Base-by-base conservation (phyloP, 2,888 invertebrate species). In the Spialia ferax region DNA sequence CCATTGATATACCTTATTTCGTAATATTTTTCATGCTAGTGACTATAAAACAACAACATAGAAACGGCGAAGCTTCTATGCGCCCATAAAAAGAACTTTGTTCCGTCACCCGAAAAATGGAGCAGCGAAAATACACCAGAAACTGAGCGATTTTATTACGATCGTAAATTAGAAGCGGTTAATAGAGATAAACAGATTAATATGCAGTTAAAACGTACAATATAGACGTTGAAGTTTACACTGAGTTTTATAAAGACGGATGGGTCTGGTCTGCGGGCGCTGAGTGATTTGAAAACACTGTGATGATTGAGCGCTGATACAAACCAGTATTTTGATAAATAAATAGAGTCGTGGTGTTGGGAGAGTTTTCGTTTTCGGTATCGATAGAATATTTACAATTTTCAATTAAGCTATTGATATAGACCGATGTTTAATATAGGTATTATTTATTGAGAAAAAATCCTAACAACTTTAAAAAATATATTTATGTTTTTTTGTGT, bases 301-400 rank as follows among this genome's bases (percentile, higher is more conserved):
- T 77, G 89, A 88, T 91, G 92, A 92, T 90, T 83, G 91, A 91
- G 75, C 74, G 83, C 85, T 88, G 91, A 90, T 87, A 88, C 86
- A 86, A 88, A 81, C 90, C 91, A 91, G 89, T 85, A 87, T 87
- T 87, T 86, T 82, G 82, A 87, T 89, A 90, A 89, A 90, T 88
- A 91, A 90, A 91, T 88, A 90, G 72, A 85, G 66, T n/a, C 32
- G 69, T 60, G 55, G 66, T 29, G 66, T 18, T 20, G 48, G 11
- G 0, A 20, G 18, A 1, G 45, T 2, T 6, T 1, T 45, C 15
- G 42, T 32, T 15, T n/a, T 60, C 32, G 54, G 29, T 60, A 55
- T 60, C 66, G 66, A 60, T 60, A 29, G 15, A 57, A 48, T 4
- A 11, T 20, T 15, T 38, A 32, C 0, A 32, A n/a, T n/a, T n/a